These are phyloP conservation scores for Misgurnus mizolepis DNA, from an alignment of 2,113 vertebrate genomes.

Conservation along the genomic window DNA sequence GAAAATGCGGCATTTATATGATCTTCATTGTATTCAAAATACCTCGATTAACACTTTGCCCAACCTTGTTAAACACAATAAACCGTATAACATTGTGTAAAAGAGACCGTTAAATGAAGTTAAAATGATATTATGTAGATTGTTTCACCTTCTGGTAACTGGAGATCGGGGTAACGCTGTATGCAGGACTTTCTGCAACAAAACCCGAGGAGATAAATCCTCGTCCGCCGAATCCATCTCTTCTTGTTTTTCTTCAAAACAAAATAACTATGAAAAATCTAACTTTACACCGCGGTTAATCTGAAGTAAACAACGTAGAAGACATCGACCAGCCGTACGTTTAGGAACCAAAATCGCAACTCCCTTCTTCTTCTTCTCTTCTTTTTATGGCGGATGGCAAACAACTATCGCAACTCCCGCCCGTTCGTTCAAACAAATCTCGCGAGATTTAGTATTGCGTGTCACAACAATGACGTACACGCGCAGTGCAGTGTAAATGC, in stretches of 20 bases:
- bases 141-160: constrained; percentile 59
- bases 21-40: no score
- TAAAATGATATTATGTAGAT: not conserved
- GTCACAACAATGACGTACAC: not conserved
- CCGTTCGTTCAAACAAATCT: constrained; percentile 8
- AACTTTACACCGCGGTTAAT: not conserved
- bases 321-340: not conserved
- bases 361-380: not conserved
- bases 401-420: no score
- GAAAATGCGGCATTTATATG: no score
- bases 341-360: no score
- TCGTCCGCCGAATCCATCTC: constrained; percentile 68
- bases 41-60: no score
- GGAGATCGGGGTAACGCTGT: constrained; percentile 66
- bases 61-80: no score
- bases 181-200: constrained; percentile 66
- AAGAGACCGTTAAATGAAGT: not conserved
- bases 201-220: constrained; percentile 70
- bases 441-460: constrained; percentile 3
- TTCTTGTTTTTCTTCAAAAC: not conserved
- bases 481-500: not conserved
- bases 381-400: not conserved
- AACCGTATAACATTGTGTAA: not conserved
- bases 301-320: not conserved
- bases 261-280: not conserved